Evolutionary conservation across 2,888 invertebrate genomes (phyloP).

Genomic region (Andrena bucephala): DNA sequence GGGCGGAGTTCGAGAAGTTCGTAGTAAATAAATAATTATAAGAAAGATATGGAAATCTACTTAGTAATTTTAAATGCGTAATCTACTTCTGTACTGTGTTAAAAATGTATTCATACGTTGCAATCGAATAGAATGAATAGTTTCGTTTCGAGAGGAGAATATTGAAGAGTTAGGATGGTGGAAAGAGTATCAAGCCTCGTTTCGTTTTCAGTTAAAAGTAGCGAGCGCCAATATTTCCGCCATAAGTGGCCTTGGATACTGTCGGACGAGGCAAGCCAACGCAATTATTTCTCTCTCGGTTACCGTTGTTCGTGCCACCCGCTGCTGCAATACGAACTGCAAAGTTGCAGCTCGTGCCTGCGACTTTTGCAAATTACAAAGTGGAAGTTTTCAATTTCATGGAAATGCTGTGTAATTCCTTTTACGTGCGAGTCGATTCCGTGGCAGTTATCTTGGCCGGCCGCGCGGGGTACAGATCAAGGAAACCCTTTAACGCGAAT

Average conservation of each 20-base stretch:
- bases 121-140: not conserved
- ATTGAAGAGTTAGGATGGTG: not conserved
- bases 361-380: constrained; percentile 32
- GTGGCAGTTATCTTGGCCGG: constrained; percentile 18
- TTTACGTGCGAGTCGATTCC: constrained; percentile 31
- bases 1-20: not conserved
- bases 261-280: constrained; percentile 16
- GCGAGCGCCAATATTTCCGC: constrained; percentile 9
- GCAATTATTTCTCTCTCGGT: constrained; percentile 34
- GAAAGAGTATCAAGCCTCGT: not conserved
- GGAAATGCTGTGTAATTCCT: constrained; percentile 29
- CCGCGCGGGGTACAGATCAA: not conserved
- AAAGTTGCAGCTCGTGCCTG: constrained; percentile 5
- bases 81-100: not conserved
- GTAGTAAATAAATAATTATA: no score
- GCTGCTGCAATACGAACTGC: constrained; percentile 31
- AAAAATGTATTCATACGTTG: not conserved
- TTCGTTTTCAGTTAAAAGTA: not conserved
- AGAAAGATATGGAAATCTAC: no score
- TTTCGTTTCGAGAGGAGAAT: not conserved
- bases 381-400: constrained; percentile 37
- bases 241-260: constrained; percentile 24
- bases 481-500: constrained; percentile 14
- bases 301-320: constrained; percentile 29
- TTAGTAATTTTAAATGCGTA: not conserved